Percentiles rank a stretch among this genome's conserved stretches.
These are phyloP conservation scores for Amblyjoppa fuscipennis DNA, from an alignment of 2,888 invertebrate genomes.

Conservation along the genomic window DNA sequence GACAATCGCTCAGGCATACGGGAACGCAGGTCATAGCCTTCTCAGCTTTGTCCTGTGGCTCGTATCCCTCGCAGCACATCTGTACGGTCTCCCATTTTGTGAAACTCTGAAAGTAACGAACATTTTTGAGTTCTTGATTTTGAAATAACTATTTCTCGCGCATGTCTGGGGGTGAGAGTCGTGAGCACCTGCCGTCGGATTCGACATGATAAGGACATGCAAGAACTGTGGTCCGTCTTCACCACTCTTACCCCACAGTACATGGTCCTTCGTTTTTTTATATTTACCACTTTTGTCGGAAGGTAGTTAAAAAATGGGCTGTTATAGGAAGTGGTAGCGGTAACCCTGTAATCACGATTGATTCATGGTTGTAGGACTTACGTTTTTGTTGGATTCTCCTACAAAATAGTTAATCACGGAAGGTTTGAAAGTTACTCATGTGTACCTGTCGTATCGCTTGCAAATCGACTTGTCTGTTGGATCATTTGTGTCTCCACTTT, in stretches of 20 bases:
- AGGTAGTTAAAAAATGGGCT: no score
- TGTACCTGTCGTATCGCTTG: neutral
- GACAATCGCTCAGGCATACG: constrained; percentile 56
- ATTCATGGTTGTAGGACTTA: neutral
- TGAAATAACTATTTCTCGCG: neutral
- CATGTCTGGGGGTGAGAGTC: no score
- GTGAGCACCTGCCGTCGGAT: no score
- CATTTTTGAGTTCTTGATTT: neutral
- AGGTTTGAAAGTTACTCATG: neutral
- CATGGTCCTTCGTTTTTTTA: neutral
- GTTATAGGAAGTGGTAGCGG: no score
- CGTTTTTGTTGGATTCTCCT: neutral
- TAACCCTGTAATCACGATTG: constrained; percentile 4
- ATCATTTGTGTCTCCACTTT: neutral
- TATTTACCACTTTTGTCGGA: neutral
- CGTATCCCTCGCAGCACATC: constrained; percentile 64
- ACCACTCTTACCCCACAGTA: no score
- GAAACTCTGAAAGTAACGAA: constrained; percentile 37
- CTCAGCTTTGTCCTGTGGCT: neutral
- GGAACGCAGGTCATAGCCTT: constrained; percentile 53
- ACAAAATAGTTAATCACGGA: neutral
- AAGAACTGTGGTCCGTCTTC: no score
- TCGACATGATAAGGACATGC: no score
- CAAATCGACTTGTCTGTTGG: neutral
- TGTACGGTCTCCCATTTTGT: constrained; percentile 56